Evolutionary conservation across 2,113 vertebrate species (phyloP), one percentile per base, ranked within the genome.

Genomic region (Lanius collurio): DNA sequence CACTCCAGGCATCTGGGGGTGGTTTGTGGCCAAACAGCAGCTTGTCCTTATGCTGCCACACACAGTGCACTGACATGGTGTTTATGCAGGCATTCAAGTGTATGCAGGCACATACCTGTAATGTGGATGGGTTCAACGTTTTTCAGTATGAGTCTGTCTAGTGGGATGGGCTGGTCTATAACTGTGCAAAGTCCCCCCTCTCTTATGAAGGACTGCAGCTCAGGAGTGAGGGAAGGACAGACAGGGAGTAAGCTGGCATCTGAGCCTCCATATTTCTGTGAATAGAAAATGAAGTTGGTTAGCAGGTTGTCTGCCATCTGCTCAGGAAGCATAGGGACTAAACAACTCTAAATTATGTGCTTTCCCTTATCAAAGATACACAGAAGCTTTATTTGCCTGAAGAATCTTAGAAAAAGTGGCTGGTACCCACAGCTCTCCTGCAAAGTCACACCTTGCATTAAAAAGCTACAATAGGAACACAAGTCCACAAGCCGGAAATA

Each of bases 131-230:
- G 97, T 73, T 99, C 98, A 5, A 98, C 86, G 17, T 98, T 98
- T 98, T 97, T 99, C 87, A 99, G 89, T 60, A 97, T 96, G 73
- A 99, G 78, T 88, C 99, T 98, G 81, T 99, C 99, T 30, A 99
- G 97, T 18, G 98, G 98, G 67, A 99, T 97, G 47, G 99, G 99
- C 96, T 99, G 99, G 95, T 99, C 98, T 4, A 99, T 87, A 27
- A 99, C 98, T 7, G 94, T 98, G 87, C 99, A 99, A 15, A 97
- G 97, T 60, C 97, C 98, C 9, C 99, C 98, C 19, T 99, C 99
- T 96, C 98, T 99, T 88, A 99, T 91, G 79, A 99, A 95, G 42
- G 98, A 97, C 41, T 99, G 98, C 84, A 99, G 96, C 89, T 99
- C 99, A 74, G 97, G 97, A 95, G 97, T 97, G 68, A 98, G 97